phyloP scores from a whole-genome alignment of 2,888 invertebrate genomes.

The Opisthograptis luteolata region DNA sequence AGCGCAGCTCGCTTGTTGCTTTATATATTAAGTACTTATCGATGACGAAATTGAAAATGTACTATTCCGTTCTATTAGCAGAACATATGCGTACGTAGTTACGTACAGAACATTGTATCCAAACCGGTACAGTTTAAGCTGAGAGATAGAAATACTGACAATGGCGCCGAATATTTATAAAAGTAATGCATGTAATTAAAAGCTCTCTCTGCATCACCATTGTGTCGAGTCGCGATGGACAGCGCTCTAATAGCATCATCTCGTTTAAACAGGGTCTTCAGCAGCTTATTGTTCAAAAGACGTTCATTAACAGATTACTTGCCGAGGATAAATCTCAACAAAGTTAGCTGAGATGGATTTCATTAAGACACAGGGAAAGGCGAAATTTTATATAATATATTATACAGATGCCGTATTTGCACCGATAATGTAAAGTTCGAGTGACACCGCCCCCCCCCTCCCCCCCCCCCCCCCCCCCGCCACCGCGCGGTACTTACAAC shows the following conservation, averaged over 20 bases:
- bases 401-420: not conserved
- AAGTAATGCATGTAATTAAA: not conserved
- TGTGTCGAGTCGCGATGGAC: not conserved
- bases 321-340: not conserved
- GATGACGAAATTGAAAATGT: too few species aligned
- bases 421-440: not conserved
- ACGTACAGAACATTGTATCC: too few species aligned
- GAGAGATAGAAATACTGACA: too few species aligned
- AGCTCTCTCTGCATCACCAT: not conserved
- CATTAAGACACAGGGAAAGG: not conserved
- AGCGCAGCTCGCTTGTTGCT: too few species aligned
- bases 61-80: too few species aligned
- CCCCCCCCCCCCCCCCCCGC: too few species aligned
- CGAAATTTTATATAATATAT: not conserved
- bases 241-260: not conserved
- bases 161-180: too few species aligned
- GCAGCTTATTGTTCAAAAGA: not conserved
- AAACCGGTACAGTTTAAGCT: too few species aligned
- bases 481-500: too few species aligned
- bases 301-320: conserved; percentile 2
- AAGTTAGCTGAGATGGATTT: conserved; percentile 1
- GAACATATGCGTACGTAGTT: too few species aligned
- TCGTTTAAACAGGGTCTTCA: not conserved
- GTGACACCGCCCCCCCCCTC: too few species aligned
- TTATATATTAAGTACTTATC: too few species aligned